phyloP scores from a whole-genome alignment of 2,113 vertebrate species.

The Loxodonta africana region DNA sequence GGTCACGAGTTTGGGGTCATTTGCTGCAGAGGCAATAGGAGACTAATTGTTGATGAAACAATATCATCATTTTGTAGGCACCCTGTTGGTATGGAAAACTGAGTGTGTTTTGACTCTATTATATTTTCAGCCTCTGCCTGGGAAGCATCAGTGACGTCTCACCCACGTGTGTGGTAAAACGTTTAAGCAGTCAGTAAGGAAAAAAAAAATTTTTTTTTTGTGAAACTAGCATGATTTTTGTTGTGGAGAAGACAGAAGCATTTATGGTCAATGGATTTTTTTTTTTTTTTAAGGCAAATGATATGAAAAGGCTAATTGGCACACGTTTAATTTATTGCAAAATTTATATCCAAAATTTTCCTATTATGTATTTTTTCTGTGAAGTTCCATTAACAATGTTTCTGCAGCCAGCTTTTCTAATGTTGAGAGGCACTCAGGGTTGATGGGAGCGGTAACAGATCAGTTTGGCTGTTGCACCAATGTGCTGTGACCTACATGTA shows the following conservation, averaged over 20 bases:
- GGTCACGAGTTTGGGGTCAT: background rate
- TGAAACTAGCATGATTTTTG: background rate
- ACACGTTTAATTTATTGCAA: conserved; percentile 35
- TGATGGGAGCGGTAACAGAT: conserved; percentile 51
- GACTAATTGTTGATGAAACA: background rate
- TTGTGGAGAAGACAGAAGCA: background rate
- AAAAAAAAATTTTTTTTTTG: background rate
- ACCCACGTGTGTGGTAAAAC: background rate
- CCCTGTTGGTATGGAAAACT: background rate
- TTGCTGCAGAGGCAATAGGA: background rate
- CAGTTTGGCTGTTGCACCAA: conserved; percentile 53
- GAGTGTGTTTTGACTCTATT: background rate
- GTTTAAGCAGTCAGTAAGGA: background rate
- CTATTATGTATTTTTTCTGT: conserved; percentile 40
- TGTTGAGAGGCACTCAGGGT: conserved; percentile 7
- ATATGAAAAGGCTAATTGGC: background rate
- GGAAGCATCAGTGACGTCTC: background rate
- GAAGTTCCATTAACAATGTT: conserved; percentile 36
- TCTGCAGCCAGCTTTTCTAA: conserved; percentile 53
- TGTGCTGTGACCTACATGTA: conserved; percentile 70
- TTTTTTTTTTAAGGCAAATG: background rate
- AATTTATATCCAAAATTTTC: conserved; percentile 43
- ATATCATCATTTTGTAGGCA: background rate
- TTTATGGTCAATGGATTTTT: background rate
- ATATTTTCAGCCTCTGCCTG: background rate